Base-by-base conservation (phyloP, 2,797 vertebrate species). In the Halcyon badia region DNA sequence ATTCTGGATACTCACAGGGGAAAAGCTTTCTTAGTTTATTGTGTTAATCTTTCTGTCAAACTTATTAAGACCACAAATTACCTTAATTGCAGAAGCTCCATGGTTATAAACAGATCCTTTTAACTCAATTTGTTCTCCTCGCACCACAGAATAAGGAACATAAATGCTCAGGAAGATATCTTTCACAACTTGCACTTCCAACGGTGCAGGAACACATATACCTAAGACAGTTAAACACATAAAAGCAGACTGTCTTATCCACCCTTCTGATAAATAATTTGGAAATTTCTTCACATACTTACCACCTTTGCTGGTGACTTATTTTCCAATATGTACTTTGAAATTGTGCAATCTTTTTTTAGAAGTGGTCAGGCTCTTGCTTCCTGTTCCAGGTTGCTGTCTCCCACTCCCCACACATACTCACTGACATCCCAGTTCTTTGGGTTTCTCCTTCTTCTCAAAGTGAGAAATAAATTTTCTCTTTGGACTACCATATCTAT, bases 101-200 rank as follows among this genome's bases (percentile, higher is more conserved):
- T 98, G 98, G 94, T 99, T 99, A 93, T 99, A 99, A 92, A 99
- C 94, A 0, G 98, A 98, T 72, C 98, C 99, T 95, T 97, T 98
- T 35, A 99, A 84, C 70, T 98, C 97, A 19, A 99, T 97, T 84
- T 99, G 99, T 75, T 99, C 99, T 42, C 98, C 99, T 82, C 99
- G 97, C n/a, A 99, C 97, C 83, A 99, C 98, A 11, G 99, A 99
- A 84, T 99, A 99, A 7, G 99, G 99, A 52, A 99, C 78, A 25
- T 97, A 97, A 83, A 99, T 28, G 10, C 97, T 98, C 68, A 99
- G 48, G 84, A 99, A 99, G 61, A 98, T 20, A 4, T 98, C 96
- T 97, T 99, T 98, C 33, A 96, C 81, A 30, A 99, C 98, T 1
- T 70, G 95, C 54, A 98, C 65, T 81, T 97, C 97, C 93, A 98